A percentile compares a stretch with the other conserved stretches of the same genome.
Conservation (phyloP, 2,888 invertebrate genomes). For the Lepas anatifera region DNA sequence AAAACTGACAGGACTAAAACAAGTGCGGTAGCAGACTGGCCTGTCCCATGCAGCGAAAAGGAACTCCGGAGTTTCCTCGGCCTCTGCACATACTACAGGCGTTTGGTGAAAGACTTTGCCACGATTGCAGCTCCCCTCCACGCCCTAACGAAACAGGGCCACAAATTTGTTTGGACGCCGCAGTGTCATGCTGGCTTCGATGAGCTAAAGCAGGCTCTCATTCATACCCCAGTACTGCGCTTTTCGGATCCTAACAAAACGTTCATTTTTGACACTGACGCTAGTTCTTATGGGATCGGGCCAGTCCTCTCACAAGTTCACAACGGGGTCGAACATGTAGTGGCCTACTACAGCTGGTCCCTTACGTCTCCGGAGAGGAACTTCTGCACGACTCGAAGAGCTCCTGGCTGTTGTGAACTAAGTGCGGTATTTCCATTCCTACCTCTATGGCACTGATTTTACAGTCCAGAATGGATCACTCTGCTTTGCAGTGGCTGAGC, state of each 20-base stretch:
- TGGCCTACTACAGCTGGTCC: neutral
- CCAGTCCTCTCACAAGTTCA: neutral
- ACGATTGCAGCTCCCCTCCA: neutral
- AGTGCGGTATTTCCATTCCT: slow-evolving; percentile 14
- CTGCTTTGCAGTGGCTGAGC: slow-evolving; percentile 17
- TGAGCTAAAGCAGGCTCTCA: neutral
- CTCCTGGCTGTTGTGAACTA: neutral
- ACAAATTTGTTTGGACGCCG: neutral
- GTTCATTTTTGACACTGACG: neutral
- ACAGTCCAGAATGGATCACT: slow-evolving; percentile 16
- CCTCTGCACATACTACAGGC: neutral
- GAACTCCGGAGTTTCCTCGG: neutral
- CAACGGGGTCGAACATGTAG: neutral
- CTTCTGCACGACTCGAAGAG: neutral
- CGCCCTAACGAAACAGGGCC: neutral
- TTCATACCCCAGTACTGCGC: neutral
- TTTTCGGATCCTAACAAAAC: neutral
- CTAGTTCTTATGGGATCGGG: neutral
- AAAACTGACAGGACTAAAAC: neutral
- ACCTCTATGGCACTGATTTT: neutral
- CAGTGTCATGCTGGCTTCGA: too few species aligned
- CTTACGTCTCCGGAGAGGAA: neutral
- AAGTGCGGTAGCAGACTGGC: neutral
- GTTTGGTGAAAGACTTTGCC: neutral
- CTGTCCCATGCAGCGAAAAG: neutral